Percentiles rank a stretch among this genome's conserved stretches.
These are phyloP conservation scores for Colaptes auratus DNA, from an alignment of 2,113 vertebrate genomes.

Conservation along the genomic window DNA sequence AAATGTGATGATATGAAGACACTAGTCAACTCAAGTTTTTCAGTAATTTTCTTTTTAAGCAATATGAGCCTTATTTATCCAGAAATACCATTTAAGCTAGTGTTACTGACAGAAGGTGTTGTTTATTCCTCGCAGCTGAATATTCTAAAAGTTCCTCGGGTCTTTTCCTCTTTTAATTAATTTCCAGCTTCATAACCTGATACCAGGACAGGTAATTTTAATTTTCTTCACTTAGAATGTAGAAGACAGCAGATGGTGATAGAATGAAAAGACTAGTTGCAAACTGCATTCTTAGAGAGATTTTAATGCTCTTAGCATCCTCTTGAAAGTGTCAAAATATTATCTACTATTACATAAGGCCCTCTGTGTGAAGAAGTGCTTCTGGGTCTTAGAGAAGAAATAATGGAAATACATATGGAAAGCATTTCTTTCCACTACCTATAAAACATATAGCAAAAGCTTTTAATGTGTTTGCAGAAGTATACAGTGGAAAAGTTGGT, in stretches of 20 bases:
- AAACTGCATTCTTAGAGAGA: not conserved
- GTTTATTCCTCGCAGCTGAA: not conserved
- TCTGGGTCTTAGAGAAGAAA: not conserved
- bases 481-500: not conserved
- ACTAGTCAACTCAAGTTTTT: not conserved
- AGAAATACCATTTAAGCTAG: not conserved
- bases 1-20: not conserved
- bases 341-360: not conserved
- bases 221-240: not conserved
- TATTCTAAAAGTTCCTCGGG: not conserved
- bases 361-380: not conserved
- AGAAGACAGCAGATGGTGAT: not conserved
- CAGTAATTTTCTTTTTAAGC: not conserved
- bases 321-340: not conserved
- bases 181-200: not conserved
- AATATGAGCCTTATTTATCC: not conserved
- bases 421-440: not conserved
- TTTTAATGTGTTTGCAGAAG: not conserved
- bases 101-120: not conserved
- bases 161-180: not conserved
- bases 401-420: not conserved
- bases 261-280: not conserved
- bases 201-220: not conserved
- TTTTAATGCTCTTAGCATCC: not conserved
- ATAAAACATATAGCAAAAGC: not conserved